A percentile compares a stretch with the other conserved stretches of the same genome.
phyloP scores from a whole-genome alignment of 1,140 invertebrate genomes.

The Polypedilum pembai region DNA sequence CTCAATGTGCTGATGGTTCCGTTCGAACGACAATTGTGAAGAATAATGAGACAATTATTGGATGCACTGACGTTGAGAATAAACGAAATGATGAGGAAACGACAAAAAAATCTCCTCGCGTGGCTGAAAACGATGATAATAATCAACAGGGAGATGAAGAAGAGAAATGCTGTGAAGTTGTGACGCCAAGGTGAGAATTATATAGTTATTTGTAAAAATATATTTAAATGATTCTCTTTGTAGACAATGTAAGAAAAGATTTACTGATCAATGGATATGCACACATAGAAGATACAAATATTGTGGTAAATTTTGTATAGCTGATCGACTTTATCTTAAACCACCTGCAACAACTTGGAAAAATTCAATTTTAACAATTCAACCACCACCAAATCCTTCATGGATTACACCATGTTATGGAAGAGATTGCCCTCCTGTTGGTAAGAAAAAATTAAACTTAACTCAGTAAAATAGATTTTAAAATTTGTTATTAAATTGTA shows the following conservation, averaged over 20 bases:
- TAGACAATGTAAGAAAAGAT: slow-evolving; percentile 5
- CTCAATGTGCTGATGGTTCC: neutral
- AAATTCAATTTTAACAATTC: neutral
- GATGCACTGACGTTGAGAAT: neutral
- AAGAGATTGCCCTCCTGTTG: neutral
- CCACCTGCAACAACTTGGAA: neutral
- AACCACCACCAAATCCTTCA: neutral
- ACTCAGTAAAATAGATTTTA: neutral
- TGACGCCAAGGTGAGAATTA: neutral
- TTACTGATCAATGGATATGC: slow-evolving; percentile 2
- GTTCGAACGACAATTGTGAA: neutral
- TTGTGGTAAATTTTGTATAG: neutral
- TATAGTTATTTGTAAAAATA: too few relatives aligned
- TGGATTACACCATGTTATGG: neutral
- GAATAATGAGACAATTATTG: slow-evolving; percentile 10
- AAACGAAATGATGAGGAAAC: neutral
- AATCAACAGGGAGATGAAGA: too few relatives aligned
- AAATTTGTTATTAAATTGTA: neutral
- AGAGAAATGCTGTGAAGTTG: slow-evolving; percentile 11
- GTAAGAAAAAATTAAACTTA: neutral
- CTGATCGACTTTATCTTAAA: slow-evolving; percentile 6
- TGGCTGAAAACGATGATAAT: neutral
- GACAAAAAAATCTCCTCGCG: neutral
- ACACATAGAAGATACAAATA: slow-evolving; percentile 6
- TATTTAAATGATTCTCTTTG: neutral